Conservation (phyloP, 2,113 vertebrate species). For the Pristiophorus japonicus region DNA sequence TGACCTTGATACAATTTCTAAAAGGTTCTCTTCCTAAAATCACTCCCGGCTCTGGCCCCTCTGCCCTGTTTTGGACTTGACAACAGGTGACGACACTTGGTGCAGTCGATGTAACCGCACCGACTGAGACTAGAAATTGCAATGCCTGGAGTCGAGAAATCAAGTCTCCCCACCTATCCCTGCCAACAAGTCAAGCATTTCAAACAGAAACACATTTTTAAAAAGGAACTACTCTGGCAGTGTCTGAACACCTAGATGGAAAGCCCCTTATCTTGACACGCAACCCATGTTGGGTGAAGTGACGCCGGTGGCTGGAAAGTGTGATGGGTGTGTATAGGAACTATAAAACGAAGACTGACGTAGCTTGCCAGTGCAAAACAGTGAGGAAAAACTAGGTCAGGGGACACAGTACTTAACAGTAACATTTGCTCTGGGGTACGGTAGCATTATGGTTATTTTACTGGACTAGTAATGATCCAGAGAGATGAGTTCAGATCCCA, state of each 20-base stretch:
- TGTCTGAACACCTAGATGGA: neutral
- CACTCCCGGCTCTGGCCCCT: too few relatives aligned
- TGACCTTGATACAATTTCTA: neutral
- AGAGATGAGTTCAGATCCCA: too few relatives aligned
- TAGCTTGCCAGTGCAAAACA: neutral
- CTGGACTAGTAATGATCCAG: too few relatives aligned
- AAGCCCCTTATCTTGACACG: neutral
- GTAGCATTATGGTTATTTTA: too few relatives aligned
- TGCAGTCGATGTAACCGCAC: neutral
- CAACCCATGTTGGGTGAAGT: neutral
- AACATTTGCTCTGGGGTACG: too few relatives aligned
- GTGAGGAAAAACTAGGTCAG: neutral
- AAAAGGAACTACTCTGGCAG: neutral
- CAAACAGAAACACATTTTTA: neutral
- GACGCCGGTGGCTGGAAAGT: neutral
- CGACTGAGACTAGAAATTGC: neutral
- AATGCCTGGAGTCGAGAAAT: neutral
- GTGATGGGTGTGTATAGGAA: neutral
- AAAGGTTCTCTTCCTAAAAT: neutral
- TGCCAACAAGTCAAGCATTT: neutral
- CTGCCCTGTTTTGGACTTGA: neutral
- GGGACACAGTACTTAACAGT: neutral
- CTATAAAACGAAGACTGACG: neutral
- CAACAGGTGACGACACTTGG: neutral
- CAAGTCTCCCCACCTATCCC: neutral